Base-by-base conservation (phyloP, 2,888 invertebrate genomes). In the Vannuccia rotundouncinata region DNA sequence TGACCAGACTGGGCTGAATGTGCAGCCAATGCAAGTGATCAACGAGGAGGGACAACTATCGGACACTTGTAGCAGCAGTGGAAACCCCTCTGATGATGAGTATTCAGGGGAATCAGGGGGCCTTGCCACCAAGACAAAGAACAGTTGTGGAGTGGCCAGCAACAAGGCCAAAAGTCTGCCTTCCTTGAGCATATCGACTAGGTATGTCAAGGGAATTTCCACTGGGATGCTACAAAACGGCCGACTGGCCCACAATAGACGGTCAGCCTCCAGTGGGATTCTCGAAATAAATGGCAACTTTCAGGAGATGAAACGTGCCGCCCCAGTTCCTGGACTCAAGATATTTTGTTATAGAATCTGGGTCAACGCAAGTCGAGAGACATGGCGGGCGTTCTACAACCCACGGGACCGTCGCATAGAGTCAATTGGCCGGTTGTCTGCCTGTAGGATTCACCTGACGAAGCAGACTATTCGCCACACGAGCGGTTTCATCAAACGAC, bases 401-500 rank as follows among this genome's bases (percentile, higher is more conserved):
- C 78, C 78, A n/a, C 59, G 78, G 10, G 78, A 78, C 60, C 28
- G 78, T 60, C 59, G 78, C 2, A 78, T 78, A 28, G 78, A 78
- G 25, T 78, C 78, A 1, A 78, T 78, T 59, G 78, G 78, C 22
- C 1, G 78, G 22, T 27, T 78, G n/a, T 78, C 78, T 1, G 66
- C 59, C 29, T 78, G 78, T 28, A 59, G 66, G 29, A 78, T 78
- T 28, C 78, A 66, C 27, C 60, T 78, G 1, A 78, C 78, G n/a
- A 78, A 78, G 22, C 22, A 74, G 22, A 74, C 74, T 1, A 28
- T 66, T 25, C 66, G 79, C n/a, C 66, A 73, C 27, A 31, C 79
- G 1, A 79, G 73, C 17, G 80, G 77, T 13, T 31, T 80, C 27
- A n/a, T 80, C n/a, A 81, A 76, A 22, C 27, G 78, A 60, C 80